Percentiles rank a stretch among this genome's conserved stretches.
Conservation (phyloP, 2,888 invertebrate genomes). For the Cacoxenus indagator region DNA sequence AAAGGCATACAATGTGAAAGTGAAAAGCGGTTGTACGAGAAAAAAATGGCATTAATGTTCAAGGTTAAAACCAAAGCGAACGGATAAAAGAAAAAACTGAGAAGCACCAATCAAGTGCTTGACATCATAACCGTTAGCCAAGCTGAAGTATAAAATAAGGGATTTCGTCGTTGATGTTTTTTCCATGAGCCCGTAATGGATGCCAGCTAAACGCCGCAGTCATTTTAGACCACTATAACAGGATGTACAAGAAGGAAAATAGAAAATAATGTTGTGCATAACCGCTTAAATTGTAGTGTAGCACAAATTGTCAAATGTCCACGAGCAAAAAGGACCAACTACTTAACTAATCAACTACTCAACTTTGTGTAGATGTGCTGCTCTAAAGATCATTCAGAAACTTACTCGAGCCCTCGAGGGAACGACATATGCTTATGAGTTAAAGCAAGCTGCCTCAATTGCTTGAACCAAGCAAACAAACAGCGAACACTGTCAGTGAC, state of each 20-base stretch:
- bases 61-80: neutral
- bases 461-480: neutral
- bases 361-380: neutral
- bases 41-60: neutral
- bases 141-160: neutral
- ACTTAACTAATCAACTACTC: neutral
- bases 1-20: neutral
- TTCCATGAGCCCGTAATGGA: neutral
- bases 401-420: no score
- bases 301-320: constrained; percentile 2
- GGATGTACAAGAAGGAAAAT: neutral
- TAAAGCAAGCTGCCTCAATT: neutral
- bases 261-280: neutral
- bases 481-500: constrained; percentile 11
- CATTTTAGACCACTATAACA: neutral
- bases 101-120: neutral
- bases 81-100: neutral
- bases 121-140: neutral
- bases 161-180: constrained; percentile 10
- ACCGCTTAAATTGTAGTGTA: neutral
- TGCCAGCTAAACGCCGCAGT: neutral
- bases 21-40: neutral
- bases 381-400: no score
- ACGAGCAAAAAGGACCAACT: neutral
- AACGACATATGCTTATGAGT: neutral